Percentiles rank a stretch among this genome's conserved stretches.
These are phyloP conservation scores for Drosophila neocordata DNA, from an alignment of 1,140 invertebrate species.

Conservation along the genomic window DNA sequence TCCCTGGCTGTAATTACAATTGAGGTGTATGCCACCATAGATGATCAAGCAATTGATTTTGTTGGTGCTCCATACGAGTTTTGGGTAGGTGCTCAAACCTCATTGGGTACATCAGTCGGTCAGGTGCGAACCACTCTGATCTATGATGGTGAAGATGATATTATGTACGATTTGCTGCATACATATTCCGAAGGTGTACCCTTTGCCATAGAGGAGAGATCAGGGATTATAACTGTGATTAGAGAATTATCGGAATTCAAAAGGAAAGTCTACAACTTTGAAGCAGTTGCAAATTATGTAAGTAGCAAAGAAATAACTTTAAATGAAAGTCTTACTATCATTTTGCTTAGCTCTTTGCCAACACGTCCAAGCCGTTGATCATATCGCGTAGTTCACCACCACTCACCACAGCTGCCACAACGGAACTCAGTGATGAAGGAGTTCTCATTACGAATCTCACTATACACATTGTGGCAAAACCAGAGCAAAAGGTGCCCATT, in stretches of 20 bases:
- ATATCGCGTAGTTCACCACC: conserved; percentile 58
- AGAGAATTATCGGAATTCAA: conserved; percentile 89
- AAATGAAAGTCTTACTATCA: neutral
- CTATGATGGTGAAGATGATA: conserved; percentile 87
- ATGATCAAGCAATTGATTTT: conserved; percentile 89
- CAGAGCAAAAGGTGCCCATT: conserved; percentile 84
- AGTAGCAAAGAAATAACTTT: conserved; percentile 27
- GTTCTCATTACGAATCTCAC: conserved; percentile 91
- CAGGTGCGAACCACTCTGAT: conserved; percentile 88
- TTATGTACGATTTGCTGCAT: conserved; percentile 91
- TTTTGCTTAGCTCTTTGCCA: conserved; percentile 62
- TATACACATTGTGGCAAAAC: conserved; percentile 91
- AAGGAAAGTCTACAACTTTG: conserved; percentile 89
- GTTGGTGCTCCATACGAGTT: conserved; percentile 94
- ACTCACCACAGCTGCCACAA: conserved; percentile 52
- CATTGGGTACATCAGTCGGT: conserved; percentile 92
- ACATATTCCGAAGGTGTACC: conserved; percentile 93
- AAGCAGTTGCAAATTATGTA: conserved; percentile 89
- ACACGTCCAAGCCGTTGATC: conserved; percentile 57
- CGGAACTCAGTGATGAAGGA: conserved; percentile 83
- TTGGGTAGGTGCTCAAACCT: conserved; percentile 92
- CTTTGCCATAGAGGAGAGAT: conserved; percentile 94
- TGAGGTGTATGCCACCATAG: conserved; percentile 85
- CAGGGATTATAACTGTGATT: conserved; percentile 93
- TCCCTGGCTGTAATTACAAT: conserved; percentile 92